Evolutionary conservation across 1,140 invertebrate species (phyloP).

Genomic region (Atta cephalotes): DNA sequence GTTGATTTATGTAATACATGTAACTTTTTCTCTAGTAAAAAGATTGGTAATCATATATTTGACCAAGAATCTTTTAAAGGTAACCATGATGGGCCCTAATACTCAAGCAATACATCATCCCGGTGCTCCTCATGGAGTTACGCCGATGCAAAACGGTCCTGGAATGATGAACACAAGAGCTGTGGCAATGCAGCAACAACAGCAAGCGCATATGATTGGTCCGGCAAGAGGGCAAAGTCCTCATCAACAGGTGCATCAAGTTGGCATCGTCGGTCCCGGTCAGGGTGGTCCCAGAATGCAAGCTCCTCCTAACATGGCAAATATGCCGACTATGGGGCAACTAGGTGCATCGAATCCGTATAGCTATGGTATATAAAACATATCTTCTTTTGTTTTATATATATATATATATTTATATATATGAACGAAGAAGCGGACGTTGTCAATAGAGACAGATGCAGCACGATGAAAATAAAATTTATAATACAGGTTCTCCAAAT

Average conservation of each 20-base stretch:
- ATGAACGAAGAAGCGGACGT: background rate
- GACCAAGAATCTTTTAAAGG: slow-evolving; percentile 70
- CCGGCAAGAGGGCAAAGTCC: slow-evolving; percentile 83
- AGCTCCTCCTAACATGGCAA: slow-evolving; percentile 84
- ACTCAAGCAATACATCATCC: slow-evolving; percentile 84
- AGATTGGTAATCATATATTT: background rate
- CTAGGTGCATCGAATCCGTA: slow-evolving; percentile 86
- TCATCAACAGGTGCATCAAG: slow-evolving; percentile 84
- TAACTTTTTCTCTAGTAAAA: background rate
- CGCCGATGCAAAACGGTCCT: slow-evolving; percentile 90
- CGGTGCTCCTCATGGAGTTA: slow-evolving; percentile 82
- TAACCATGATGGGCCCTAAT: slow-evolving; percentile 85
- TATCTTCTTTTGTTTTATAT: background rate
- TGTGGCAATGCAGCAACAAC: slow-evolving; percentile 87
- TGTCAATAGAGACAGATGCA: background rate
- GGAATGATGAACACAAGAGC: slow-evolving; percentile 87
- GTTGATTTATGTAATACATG: slow-evolving; percentile 14
- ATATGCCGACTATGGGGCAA: slow-evolving; percentile 84
- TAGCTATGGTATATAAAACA: slow-evolving; percentile 83
- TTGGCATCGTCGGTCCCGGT: slow-evolving; percentile 83
- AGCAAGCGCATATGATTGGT: slow-evolving; percentile 85
- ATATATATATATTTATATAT: background rate
- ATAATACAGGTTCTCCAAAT: slow-evolving; percentile 77
- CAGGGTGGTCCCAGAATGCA: slow-evolving; percentile 87
- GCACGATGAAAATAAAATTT: slow-evolving; percentile 25